These are phyloP conservation scores for Diaprepes abbreviatus DNA, from an alignment of 2,888 invertebrate species.

Conservation along the genomic window DNA sequence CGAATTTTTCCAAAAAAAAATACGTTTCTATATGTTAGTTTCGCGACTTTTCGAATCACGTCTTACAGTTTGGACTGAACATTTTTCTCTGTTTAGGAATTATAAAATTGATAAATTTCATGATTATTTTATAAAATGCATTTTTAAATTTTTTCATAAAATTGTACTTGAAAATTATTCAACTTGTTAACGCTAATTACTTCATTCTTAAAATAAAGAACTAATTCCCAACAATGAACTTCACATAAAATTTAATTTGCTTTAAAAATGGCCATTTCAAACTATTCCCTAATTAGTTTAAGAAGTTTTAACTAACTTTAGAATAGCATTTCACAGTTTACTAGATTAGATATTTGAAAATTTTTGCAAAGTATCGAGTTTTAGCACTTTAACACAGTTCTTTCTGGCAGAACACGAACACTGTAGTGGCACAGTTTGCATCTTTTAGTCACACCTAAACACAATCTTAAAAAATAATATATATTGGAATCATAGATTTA, in stretches of 20 bases:
- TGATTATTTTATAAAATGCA: no score
- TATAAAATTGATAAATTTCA: no score
- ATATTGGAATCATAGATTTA: no score
- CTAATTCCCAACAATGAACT: slow-evolving; percentile 1
- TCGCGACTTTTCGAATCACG: no score
- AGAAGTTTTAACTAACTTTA: slow-evolving; percentile 9
- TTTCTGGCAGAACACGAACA: neutral
- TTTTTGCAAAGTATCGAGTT: neutral
- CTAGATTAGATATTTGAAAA: neutral
- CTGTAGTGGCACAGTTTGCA: slow-evolving; percentile 1
- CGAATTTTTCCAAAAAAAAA: no score
- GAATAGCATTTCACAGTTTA: neutral
- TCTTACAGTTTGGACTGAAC: no score
- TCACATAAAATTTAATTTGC: slow-evolving; percentile 13
- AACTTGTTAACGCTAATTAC: no score
- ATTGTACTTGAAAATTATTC: no score
- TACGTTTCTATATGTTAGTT: no score
- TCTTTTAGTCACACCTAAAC: neutral
- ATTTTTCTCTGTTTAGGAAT: no score
- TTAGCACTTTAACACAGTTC: neutral
- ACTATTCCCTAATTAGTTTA: slow-evolving; percentile 18
- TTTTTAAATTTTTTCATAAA: no score
- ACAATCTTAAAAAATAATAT: neutral
- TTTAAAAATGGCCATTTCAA: slow-evolving; percentile 30
- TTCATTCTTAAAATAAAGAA: neutral